phyloP scores from a whole-genome alignment of 2,888 invertebrate genomes.

The Elgonia sp. region DNA sequence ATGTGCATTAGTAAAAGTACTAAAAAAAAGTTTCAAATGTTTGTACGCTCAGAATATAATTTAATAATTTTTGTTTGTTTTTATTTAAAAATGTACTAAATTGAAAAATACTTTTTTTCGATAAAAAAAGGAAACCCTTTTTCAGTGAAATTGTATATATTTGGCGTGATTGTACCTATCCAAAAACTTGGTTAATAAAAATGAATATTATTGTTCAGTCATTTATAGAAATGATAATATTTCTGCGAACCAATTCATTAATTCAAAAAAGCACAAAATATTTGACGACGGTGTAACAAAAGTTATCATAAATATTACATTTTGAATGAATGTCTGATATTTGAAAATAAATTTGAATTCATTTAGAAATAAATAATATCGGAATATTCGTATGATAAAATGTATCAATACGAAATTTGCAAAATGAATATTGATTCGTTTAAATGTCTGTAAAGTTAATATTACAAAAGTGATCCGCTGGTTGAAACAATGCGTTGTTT shows the following conservation, averaged over 20 bases:
- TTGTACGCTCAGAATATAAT: too few relatives aligned
- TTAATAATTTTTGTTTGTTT: neutral
- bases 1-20: neutral
- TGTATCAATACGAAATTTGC: conserved; percentile 70
- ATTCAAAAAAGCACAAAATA: conserved; percentile 59
- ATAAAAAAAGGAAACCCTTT: neutral
- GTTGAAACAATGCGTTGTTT: conserved; percentile 64
- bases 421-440: conserved; percentile 72
- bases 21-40: neutral
- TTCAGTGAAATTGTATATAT: conserved; percentile 7
- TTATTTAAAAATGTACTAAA: too few relatives aligned
- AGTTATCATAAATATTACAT: conserved; percentile 70
- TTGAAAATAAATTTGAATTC: conserved; percentile 70
- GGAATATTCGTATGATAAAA: conserved; percentile 64
- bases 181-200: conserved; percentile 36
- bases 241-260: conserved; percentile 42
- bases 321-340: conserved; percentile 65
- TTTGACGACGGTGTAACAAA: conserved; percentile 62
- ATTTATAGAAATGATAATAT: conserved; percentile 48
- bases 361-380: conserved; percentile 67
- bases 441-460: conserved; percentile 70
- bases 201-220: conserved; percentile 35
- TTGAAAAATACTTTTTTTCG: neutral
- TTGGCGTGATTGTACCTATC: neutral
- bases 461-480: conserved; percentile 67